Percentiles rank a stretch among this genome's conserved stretches.
Conservation (phyloP, 2,113 vertebrate genomes). For the Brienomyrus longianalis region DNA sequence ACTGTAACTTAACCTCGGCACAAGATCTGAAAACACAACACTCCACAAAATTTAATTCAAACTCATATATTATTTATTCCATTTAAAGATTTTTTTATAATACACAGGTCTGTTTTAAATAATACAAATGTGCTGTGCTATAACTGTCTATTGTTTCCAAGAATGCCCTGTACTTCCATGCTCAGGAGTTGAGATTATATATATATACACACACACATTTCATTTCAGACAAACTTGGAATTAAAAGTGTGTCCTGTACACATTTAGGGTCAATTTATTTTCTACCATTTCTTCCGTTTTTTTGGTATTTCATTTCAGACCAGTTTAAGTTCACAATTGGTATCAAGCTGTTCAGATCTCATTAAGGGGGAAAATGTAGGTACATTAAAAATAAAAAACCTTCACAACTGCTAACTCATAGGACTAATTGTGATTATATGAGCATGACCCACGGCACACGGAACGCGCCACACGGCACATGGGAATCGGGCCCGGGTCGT, state of each 20-base stretch:
- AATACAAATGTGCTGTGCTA: constrained; percentile 72
- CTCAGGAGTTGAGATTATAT: constrained; percentile 56
- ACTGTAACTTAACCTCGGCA: not conserved
- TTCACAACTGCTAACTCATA: constrained; percentile 8
- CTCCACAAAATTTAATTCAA: constrained; percentile 48
- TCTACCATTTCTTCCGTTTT: constrained; percentile 22
- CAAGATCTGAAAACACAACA: constrained; percentile 35
- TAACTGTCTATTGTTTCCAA: constrained; percentile 60
- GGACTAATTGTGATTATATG: not conserved
- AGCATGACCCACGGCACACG: not conserved
- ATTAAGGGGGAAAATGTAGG: constrained; percentile 46
- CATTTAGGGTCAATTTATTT: constrained; percentile 43
- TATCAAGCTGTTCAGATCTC: constrained; percentile 38
- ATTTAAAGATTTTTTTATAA: constrained; percentile 71
- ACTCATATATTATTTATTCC: constrained; percentile 78
- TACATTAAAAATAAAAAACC: constrained; percentile 38
- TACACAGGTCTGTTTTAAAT: constrained; percentile 71
- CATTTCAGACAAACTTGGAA: constrained; percentile 43
- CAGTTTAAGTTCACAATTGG: constrained; percentile 39
- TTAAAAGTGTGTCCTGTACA: constrained; percentile 43
- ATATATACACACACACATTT: constrained; percentile 47
- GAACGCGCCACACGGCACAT: not conserved
- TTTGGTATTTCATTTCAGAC: constrained; percentile 52
- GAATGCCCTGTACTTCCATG: constrained; percentile 60
- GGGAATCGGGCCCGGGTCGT: not conserved